Evolutionary conservation across 1,140 invertebrate species (phyloP).

Genomic region (Drosophila tristis): DNA sequence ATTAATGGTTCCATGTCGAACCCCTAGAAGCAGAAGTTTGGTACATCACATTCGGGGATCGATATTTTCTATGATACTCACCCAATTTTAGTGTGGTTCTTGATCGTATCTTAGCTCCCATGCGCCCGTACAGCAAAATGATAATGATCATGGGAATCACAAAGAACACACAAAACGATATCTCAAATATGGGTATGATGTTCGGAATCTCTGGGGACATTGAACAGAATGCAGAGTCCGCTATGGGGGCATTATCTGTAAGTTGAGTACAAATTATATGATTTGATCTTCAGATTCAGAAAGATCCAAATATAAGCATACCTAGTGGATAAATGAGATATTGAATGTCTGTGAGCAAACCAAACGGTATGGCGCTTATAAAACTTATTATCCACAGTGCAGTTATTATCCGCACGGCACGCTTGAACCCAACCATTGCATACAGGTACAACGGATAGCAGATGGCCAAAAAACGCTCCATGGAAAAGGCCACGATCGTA

Average conservation of each 20-base stretch:
- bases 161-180: slow-evolving; percentile 94
- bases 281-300: not conserved
- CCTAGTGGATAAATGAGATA: slow-evolving; percentile 90
- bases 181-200: slow-evolving; percentile 89
- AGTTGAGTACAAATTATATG: not conserved
- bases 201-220: slow-evolving; percentile 87
- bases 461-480: slow-evolving; percentile 95
- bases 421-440: slow-evolving; percentile 91
- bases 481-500: slow-evolving; percentile 95
- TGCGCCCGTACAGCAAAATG: slow-evolving; percentile 90
- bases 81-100: slow-evolving; percentile 85
- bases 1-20: slow-evolving; percentile 87
- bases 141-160: slow-evolving; percentile 92
- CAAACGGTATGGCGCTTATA: slow-evolving; percentile 92
- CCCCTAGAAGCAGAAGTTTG: slow-evolving; percentile 50
- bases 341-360: slow-evolving; percentile 88
- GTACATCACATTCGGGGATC: not conserved
- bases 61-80: slow-evolving; percentile 21
- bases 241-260: slow-evolving; percentile 84
- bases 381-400: slow-evolving; percentile 91
- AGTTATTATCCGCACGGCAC: slow-evolving; percentile 92
- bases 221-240: slow-evolving; percentile 91
- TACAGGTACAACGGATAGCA: slow-evolving; percentile 94
- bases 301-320: slow-evolving; percentile 62
- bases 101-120: slow-evolving; percentile 89